Conservation (phyloP, 2,113 vertebrate species). For the Collichthys lucidus region DNA sequence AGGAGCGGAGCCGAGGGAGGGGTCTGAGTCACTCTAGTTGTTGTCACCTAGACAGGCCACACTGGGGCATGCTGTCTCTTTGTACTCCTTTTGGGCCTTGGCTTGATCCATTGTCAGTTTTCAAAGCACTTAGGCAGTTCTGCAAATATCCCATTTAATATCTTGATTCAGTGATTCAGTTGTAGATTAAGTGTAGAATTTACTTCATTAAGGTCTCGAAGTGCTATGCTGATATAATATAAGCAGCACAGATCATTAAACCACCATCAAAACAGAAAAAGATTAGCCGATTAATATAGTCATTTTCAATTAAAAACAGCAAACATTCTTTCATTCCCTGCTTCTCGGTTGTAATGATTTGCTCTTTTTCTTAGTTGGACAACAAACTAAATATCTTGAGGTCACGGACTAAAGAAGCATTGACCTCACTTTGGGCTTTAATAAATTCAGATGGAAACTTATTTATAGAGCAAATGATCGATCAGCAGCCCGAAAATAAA, state of each 20-base stretch:
- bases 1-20: constrained; percentile 72
- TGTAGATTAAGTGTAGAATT: background rate
- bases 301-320: constrained; percentile 7
- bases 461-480: background rate
- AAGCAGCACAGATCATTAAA: constrained; percentile 2
- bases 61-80: constrained; percentile 67
- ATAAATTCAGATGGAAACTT: background rate
- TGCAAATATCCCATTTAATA: constrained; percentile 9
- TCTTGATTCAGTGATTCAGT: constrained; percentile 9
- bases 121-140: constrained; percentile 9
- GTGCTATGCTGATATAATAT: constrained; percentile 5
- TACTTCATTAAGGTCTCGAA: background rate
- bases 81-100: constrained; percentile 56
- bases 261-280: constrained; percentile 2
- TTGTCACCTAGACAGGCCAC: constrained; percentile 74
- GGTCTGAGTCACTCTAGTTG: constrained; percentile 67
- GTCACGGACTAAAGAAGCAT: background rate
- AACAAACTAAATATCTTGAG: background rate
- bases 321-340: background rate
- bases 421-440: background rate
- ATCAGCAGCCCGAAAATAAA: constrained; percentile 1
- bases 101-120: constrained; percentile 38
- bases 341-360: background rate
- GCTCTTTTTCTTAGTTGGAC: background rate
- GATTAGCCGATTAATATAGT: constrained; percentile 15